Evolutionary conservation across 2,797 vertebrate species (phyloP).

Genomic region (Dermochelys coriacea): DNA sequence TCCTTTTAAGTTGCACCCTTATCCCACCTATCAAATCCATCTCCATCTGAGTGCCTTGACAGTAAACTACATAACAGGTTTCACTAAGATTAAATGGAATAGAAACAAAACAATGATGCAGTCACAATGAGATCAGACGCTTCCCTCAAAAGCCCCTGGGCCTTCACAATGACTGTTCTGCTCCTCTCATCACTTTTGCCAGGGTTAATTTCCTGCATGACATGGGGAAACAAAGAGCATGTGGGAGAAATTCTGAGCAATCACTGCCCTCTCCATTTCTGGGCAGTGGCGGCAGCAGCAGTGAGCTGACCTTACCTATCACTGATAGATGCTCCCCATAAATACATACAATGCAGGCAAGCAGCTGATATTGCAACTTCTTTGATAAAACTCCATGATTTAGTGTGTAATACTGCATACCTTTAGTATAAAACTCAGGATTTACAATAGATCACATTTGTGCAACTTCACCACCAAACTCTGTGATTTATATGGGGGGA

Average conservation of each 20-base stretch:
- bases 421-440: slow-evolving; percentile 12
- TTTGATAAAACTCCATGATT: slow-evolving; percentile 43
- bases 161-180: background rate
- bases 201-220: slow-evolving; percentile 1
- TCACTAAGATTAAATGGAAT: background rate
- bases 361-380: slow-evolving; percentile 61
- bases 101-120: background rate
- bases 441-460: background rate
- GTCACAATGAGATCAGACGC: slow-evolving; percentile 19
- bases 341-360: slow-evolving; percentile 53
- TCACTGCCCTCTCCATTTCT: background rate
- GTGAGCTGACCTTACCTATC: slow-evolving; percentile 33
- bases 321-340: slow-evolving; percentile 6
- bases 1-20: background rate
- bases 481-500: background rate
- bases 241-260: slow-evolving; percentile 17
- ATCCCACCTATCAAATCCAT: background rate
- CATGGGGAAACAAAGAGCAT: background rate
- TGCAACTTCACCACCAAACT: background rate
- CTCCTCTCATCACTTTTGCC: slow-evolving; percentile 9
- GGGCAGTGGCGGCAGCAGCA: slow-evolving; percentile 17
- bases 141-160: background rate
- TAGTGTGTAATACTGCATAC: background rate
- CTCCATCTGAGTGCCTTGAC: background rate
- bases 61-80: slow-evolving; percentile 22